Evolutionary conservation across 2,113 vertebrate genomes (phyloP), one percentile per base, ranked within the genome.

Genomic region (Melanerpes formicivorus): DNA sequence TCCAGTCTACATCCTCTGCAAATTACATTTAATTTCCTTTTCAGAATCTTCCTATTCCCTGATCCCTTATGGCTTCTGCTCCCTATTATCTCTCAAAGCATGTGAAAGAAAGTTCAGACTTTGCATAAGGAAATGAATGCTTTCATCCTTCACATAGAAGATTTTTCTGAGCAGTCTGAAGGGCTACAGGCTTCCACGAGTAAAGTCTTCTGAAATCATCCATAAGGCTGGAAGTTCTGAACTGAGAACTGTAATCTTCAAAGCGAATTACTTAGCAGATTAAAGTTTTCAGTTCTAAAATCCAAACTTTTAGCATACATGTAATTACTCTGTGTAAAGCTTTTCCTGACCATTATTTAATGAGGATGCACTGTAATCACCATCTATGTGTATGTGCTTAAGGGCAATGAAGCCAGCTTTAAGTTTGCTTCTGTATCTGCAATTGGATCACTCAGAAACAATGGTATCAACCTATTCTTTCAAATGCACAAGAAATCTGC

Each of bases 261-360:
- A 96, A 95, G 96, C 37, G 91, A 95, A 94, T 84, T 77, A 83
- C 75, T 85, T 60, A 52, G 29, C 66, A 86, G 93, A 93, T 95
- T 90, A 96, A 95, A 90, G 72, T 59, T 87, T 65, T 58, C 72
- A 50, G 50, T 86, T 90, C 52, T 79, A 50, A 84, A 90, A 65
- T 8, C 27, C 46, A 93, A 87, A 82, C 71, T 60, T 62, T 9
- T 14, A 71, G 18, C 46, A 10, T 29, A 29, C 50, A 22, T 44
- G 66, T 37, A 30, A 85, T 64, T 72, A 84, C 15, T 66, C 50
- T 0, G 8, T 59, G 77, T 64, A 78, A 87, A 81, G 81, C 52
- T 79, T 93, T 88, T 80, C 75, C 75, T 87, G 59, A 73, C 29
- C 52, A 16, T 63, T 93, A 80, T 54, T 67, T 82, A 93, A 75